Percentiles rank a stretch among this genome's conserved stretches.
These are phyloP conservation scores for Halcyon leucocephala DNA, from an alignment of 2,797 vertebrate genomes.

Conservation along the genomic window DNA sequence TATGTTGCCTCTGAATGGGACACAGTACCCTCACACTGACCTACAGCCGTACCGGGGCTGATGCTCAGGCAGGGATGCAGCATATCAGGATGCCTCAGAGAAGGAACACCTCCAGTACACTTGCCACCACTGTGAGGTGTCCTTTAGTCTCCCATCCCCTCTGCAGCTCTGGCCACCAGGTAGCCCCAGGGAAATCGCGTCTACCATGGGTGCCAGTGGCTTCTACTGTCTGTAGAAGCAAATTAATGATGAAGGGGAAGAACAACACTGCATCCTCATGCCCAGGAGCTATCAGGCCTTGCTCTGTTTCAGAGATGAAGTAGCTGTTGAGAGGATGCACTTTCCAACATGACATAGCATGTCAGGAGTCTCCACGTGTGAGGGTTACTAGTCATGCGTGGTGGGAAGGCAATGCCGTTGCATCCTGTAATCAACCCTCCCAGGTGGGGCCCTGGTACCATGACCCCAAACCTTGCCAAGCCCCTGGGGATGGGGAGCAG, in stretches of 20 bases:
- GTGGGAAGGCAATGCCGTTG: neutral
- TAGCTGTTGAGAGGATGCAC: neutral
- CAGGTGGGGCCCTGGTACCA: rapidly evolving
- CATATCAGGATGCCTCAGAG: rapidly evolving
- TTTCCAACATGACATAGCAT: neutral
- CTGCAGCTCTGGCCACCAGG: neutral
- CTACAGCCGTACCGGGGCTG: rapidly evolving
- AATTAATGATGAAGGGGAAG: neutral
- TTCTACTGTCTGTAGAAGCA: neutral
- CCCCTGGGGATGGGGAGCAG: neutral
- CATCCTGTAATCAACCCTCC: neutral
- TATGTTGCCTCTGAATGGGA: neutral
- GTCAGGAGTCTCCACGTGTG: neutral
- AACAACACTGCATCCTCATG: neutral
- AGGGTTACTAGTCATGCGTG: neutral
- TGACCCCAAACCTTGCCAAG: neutral
- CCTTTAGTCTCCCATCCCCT: neutral
- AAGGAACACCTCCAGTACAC: neutral
- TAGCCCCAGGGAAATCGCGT: neutral
- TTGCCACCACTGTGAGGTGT: rapidly evolving
- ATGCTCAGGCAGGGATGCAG: neutral
- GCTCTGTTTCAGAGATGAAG: neutral
- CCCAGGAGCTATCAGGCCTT: neutral
- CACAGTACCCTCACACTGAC: rapidly evolving
- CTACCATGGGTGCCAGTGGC: neutral